phyloP scores from a whole-genome alignment of 2,113 vertebrate genomes.

The Andinoacara biseriatus region DNA sequence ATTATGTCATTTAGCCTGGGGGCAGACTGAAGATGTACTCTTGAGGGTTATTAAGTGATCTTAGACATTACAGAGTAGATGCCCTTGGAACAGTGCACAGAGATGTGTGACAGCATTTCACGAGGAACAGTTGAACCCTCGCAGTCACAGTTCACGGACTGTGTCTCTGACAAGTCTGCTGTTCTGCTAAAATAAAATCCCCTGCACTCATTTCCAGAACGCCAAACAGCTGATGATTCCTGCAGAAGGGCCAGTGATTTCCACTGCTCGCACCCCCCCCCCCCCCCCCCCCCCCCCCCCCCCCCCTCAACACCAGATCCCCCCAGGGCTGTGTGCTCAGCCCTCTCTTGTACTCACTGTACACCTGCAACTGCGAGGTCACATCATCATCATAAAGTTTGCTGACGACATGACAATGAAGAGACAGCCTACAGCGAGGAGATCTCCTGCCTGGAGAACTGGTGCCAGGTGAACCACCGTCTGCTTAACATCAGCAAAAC shows the following conservation, averaged over 20 bases:
- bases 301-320: too few species aligned
- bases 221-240: constrained; percentile 67
- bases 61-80: constrained; percentile 35
- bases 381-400: too few species aligned
- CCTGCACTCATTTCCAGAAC: constrained; percentile 57
- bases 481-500: too few species aligned
- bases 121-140: constrained; percentile 50
- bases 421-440: too few species aligned
- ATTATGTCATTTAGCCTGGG: constrained; percentile 52
- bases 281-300: not conserved
- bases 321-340: too few species aligned
- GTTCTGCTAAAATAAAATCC: constrained; percentile 42
- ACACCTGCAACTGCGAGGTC: too few species aligned
- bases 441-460: too few species aligned
- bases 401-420: too few species aligned
- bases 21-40: constrained; percentile 52
- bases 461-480: too few species aligned
- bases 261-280: constrained; percentile 45
- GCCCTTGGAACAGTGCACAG: constrained; percentile 26
- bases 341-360: too few species aligned
- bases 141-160: constrained; percentile 57
- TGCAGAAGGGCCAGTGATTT: constrained; percentile 48
- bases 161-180: constrained; percentile 53
- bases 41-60: constrained; percentile 47
- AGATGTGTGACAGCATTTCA: constrained; percentile 56